Evolutionary conservation across 1,140 invertebrate genomes (phyloP).

Genomic region (Drosophila mayri): DNA sequence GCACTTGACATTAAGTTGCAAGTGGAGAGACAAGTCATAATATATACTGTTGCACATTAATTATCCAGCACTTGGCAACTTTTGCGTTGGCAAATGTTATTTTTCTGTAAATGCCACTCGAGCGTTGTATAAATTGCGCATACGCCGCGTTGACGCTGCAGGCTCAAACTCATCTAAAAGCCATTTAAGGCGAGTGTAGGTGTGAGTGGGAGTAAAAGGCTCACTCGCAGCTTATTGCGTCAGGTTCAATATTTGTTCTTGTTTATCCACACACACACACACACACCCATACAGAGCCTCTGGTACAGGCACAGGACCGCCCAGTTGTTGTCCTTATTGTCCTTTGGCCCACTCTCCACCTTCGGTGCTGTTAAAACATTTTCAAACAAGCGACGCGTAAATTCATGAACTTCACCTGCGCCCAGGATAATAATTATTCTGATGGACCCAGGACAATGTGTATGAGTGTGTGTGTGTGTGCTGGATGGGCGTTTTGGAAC

Average conservation of each 20-base stretch:
- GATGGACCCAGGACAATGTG: slow-evolving; percentile 39
- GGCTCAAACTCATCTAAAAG: slow-evolving; percentile 54
- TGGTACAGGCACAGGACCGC: slow-evolving; percentile 24
- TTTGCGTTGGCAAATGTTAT: slow-evolving; percentile 24
- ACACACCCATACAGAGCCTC: neutral
- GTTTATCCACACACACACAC: slow-evolving; percentile 34
- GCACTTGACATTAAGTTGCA: neutral
- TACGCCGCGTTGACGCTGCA: slow-evolving; percentile 43
- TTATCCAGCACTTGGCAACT: slow-evolving; percentile 50
- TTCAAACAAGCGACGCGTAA: slow-evolving; percentile 68
- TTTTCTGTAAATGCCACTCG: slow-evolving; percentile 54
- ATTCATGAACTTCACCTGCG: slow-evolving; percentile 59
- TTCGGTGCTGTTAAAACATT: slow-evolving; percentile 58
- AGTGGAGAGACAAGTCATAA: slow-evolving; percentile 4
- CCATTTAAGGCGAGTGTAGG: slow-evolving; percentile 66
- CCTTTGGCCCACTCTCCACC: slow-evolving; percentile 34
- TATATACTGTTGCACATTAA: slow-evolving; percentile 34
- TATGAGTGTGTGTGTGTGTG: slow-evolving; percentile 1
- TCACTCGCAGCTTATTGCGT: slow-evolving; percentile 65
- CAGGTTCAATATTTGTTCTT: slow-evolving; percentile 76
- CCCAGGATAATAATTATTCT: slow-evolving; percentile 65
- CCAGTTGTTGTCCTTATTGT: slow-evolving; percentile 62
- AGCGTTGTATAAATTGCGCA: slow-evolving; percentile 66
- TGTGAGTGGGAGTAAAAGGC: slow-evolving; percentile 23
- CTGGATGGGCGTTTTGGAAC: slow-evolving; percentile 33